Base-by-base conservation (phyloP, 2,888 invertebrate species). In the Ptilodon capucinus region DNA sequence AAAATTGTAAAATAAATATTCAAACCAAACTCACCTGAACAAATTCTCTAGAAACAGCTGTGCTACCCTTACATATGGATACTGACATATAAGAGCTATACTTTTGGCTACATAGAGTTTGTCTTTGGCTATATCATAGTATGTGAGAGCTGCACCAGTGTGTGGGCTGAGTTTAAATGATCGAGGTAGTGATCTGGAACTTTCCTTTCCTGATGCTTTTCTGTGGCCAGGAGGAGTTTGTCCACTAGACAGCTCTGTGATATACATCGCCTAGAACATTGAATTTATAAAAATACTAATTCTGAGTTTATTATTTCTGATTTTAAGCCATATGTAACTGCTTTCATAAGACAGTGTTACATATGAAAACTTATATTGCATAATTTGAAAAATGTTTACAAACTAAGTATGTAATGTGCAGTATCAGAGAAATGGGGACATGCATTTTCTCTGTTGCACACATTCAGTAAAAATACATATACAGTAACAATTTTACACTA, bases 61-160 rank as follows among this genome's bases (percentile, higher is more conserved):
- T 47, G 97, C 95, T 59, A 97, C 96, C 82, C 95, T 94, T 42
- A 98, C 95, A 85, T 97, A 97, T 21, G 99, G 97, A 68, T 96
- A 94, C 84, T 97, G 97, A 76, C 97, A 97, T 71, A 99, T 94
- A 57, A 99, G 93, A 61, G 96, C 96, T 81, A 99, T 96, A 86
- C 97, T 96, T 92, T 99, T 99, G 68, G 98, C 96, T 76, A 98
- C 99, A 91, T 95, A 97, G 59, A 99, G 93, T 86, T 96, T 96
- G 91, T 99, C 99, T 92, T 97, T 97, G 83, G 95, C 94, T 74
- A 97, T 95, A 88, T 99, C 98, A 87, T 97, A 99, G 80, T 97
- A 97, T 66, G 95, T 95, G 68, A 96, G 92, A 51, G 96, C 96
- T 7, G 96, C 94, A 50, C 94, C 94, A 14, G 95, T 93, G 74